A percentile compares a stretch with the other conserved stretches of the same genome.
phyloP scores from a whole-genome alignment of 2,888 invertebrate genomes.

The Eupithecia vulgata region DNA sequence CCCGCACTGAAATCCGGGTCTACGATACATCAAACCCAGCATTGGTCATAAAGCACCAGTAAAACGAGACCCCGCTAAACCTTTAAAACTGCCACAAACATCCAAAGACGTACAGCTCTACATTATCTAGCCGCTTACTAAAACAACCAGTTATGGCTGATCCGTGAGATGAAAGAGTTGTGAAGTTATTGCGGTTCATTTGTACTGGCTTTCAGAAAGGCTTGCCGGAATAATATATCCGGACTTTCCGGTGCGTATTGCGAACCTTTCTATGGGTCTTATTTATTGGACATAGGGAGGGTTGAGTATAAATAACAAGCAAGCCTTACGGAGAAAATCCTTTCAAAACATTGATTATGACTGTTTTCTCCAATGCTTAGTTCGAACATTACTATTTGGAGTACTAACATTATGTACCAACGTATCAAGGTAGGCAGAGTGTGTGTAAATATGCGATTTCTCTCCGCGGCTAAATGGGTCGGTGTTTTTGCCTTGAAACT shows the following conservation, averaged over 20 bases:
- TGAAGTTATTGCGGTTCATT: constrained; percentile 35
- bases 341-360: constrained; percentile 17
- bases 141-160: constrained; percentile 53
- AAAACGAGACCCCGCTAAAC: constrained; percentile 45
- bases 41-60: constrained; percentile 51
- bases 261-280: constrained; percentile 67
- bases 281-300: constrained; percentile 61
- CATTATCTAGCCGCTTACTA: constrained; percentile 50
- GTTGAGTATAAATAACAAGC: constrained; percentile 32
- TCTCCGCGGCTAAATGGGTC: too few species aligned
- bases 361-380: not conserved
- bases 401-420: too few species aligned
- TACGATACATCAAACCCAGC: constrained; percentile 56
- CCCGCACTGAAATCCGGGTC: constrained; percentile 54
- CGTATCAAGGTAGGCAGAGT: not conserved
- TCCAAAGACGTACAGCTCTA: constrained; percentile 43
- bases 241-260: constrained; percentile 73
- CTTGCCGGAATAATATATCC: constrained; percentile 66
- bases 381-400: not conserved
- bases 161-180: constrained; percentile 35
- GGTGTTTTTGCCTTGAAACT: too few species aligned
- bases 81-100: constrained; percentile 37
- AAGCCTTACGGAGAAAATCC: constrained; percentile 12
- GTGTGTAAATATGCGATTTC: too few species aligned
- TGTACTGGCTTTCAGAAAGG: constrained; percentile 25